A percentile compares a stretch with the other conserved stretches of the same genome.
Evolutionary conservation across 2,888 invertebrate species (phyloP).

Genomic region (Perithous albicinctus): DNA sequence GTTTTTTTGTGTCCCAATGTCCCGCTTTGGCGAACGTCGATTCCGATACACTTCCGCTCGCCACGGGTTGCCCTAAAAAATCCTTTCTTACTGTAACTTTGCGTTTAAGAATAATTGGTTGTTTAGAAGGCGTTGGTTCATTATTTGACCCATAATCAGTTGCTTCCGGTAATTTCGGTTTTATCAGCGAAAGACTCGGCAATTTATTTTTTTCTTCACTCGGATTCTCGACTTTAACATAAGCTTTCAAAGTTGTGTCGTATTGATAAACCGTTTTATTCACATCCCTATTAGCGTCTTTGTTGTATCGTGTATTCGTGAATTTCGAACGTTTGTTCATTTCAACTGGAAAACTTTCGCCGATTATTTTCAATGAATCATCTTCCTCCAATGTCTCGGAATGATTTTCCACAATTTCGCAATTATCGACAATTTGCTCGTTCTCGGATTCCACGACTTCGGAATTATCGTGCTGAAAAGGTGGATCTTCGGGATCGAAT

Average conservation of each 20-base stretch:
- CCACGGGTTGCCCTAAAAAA: conserved; percentile 63
- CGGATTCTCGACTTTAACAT: conserved; percentile 64
- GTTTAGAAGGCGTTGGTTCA: conserved; percentile 42
- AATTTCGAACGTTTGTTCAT: background rate
- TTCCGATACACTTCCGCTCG: conserved; percentile 58
- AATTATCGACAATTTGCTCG: background rate
- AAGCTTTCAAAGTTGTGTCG: conserved; percentile 61
- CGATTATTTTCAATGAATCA: background rate
- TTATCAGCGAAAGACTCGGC: background rate
- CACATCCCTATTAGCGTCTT: conserved; percentile 18
- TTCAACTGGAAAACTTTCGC: background rate
- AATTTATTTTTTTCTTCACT: conserved; percentile 21
- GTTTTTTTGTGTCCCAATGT: conserved; percentile 76
- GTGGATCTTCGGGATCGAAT: conserved; percentile 82
- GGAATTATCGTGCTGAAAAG: conserved; percentile 71
- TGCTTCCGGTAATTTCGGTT: background rate
- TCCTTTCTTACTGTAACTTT: conserved; percentile 66
- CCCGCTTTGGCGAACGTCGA: conserved; percentile 60
- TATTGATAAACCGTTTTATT: conserved; percentile 66
- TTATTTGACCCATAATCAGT: conserved; percentile 15
- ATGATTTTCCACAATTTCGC: conserved; percentile 49
- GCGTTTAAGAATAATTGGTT: conserved; percentile 76
- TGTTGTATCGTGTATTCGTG: background rate
- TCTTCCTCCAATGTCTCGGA: conserved; percentile 32
- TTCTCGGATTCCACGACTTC: conserved; percentile 71